Percentiles rank a stretch among this genome's conserved stretches.
Conservation (phyloP, 2,113 vertebrate species). For the Ictalurus furcatus region DNA sequence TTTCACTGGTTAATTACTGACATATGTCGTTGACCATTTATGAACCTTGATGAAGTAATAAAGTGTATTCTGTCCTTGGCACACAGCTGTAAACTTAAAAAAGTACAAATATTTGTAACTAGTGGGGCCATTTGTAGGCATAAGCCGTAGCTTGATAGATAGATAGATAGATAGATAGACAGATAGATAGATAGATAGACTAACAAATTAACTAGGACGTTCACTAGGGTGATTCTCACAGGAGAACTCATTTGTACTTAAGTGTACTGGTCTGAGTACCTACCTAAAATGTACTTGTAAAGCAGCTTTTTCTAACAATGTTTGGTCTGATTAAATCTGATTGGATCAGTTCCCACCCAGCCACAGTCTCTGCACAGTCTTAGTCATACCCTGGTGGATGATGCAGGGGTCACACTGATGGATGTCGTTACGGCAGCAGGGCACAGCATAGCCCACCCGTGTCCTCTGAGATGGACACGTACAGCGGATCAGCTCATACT, state of each 20-base stretch:
- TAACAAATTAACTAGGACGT: background rate
- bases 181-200: no score
- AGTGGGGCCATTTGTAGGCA: background rate
- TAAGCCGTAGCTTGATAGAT: no score
- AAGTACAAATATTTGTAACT: background rate
- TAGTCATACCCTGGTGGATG: conserved; percentile 83
- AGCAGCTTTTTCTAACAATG: background rate
- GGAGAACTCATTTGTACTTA: background rate
- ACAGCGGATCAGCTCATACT: conserved; percentile 86
- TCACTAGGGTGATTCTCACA: background rate
- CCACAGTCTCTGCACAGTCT: background rate
- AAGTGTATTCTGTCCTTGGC: no score
- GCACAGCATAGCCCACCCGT: conserved; percentile 87
- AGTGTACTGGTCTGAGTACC: background rate
- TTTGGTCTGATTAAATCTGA: background rate
- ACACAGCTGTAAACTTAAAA: no score
- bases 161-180: no score
- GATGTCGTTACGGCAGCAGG: conserved; percentile 88
- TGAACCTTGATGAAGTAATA: background rate
- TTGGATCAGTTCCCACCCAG: background rate
- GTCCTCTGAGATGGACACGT: conserved; percentile 81
- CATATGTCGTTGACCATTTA: background rate
- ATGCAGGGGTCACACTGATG: conserved; percentile 91
- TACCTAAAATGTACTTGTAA: background rate
- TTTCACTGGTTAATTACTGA: background rate